Base-by-base conservation (phyloP, 2,888 invertebrate species). In the Tanytarsus gracilentus region DNA sequence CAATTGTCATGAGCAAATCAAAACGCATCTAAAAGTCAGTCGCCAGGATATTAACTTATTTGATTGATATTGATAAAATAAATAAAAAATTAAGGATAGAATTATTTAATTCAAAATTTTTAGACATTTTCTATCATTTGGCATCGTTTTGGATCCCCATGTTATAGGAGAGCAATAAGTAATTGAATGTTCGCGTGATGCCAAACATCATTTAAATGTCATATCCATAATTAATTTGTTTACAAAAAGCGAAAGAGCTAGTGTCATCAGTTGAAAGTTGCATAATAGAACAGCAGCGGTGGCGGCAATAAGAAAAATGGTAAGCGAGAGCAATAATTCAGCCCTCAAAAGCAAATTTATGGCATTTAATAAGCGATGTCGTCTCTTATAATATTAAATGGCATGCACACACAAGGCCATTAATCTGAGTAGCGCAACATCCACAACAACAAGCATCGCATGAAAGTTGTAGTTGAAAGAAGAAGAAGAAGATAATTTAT, bases 321-420 rank as follows among this genome's bases (percentile, higher is more conserved):
- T n/a, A 33, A 33, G 33, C 6, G n/a, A n/a, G n/a, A n/a, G 39
- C 39, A 39, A 44, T 44, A 44, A 44, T 44, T 44, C 44, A 44
- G 44, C 16, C 16, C 1, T 36, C 3, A 53, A n/a, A 36, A 53
- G 53, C 9, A 53, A 49, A 53, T 53, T 53, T 53, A 53, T 53
- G 53, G 53, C 53, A 53, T 53, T 53, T 53, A 53, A 53, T 53
- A 36, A 44, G 14, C 36, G 27, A 36, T 26, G 36, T 39, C 39
- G 21, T 44, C 44, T 33, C 33, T 33, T 16, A 36, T 53, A 53
- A 36, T 36, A 53, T 36, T 36, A 53, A 53, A 53, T 25, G 36
- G 53, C 53, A 53, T 23, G 25, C 36, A 23, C n/a, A n/a, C n/a
- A n/a, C 25, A 53, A 36, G 33, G 39, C 36, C 53, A 53, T 53